Evolutionary conservation across 2,888 invertebrate genomes (phyloP), one percentile per base, ranked within the genome.

Genomic region (Mamestra brassicae): DNA sequence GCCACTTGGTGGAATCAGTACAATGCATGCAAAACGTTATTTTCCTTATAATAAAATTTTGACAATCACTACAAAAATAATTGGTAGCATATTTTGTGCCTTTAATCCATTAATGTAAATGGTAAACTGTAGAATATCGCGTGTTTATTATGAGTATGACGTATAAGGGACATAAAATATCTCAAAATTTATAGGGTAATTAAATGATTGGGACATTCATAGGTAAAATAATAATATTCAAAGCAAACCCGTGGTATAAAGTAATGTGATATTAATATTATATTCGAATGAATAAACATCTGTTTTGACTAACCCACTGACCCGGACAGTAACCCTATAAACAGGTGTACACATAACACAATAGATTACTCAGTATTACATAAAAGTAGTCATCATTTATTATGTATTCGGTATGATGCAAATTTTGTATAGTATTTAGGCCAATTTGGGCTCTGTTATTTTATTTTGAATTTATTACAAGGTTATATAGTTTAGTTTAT

Each of bases 241-340:
- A 66, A 58, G 58, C 54, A 76, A 68, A 73, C 13, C 61, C 42
- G 4, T 36, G 42, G 38, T 60, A 47, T 57, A 34, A 61, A 69
- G 54, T n/a, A 58, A 4, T 50, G 36, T 81, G 55, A 7, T 61
- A 7, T 34, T 38, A 55, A 36, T 61, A 57, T 60, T 61, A 58
- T 78, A 70, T 71, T 80, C 66, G 75, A 80, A 74, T 42, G 55
- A 66, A 78, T 75, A 71, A 64, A n/a, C 83, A 83, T 75, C 76
- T 86, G 81, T 80, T 63, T 76, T 70, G 70, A 52, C 54, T 81
- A 77, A 83, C 85, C 83, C 64, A 84, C 74, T 86, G 76, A 85
- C 84, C 83, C 69, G 80, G 73, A 42, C 84, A 83, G 54, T 83
- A 79, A 86, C 84, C 78, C 74, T 72, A 78, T 66, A 69, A 38